Conservation (phyloP, 2,113 vertebrate species). For the Lampris megalopsis region DNA sequence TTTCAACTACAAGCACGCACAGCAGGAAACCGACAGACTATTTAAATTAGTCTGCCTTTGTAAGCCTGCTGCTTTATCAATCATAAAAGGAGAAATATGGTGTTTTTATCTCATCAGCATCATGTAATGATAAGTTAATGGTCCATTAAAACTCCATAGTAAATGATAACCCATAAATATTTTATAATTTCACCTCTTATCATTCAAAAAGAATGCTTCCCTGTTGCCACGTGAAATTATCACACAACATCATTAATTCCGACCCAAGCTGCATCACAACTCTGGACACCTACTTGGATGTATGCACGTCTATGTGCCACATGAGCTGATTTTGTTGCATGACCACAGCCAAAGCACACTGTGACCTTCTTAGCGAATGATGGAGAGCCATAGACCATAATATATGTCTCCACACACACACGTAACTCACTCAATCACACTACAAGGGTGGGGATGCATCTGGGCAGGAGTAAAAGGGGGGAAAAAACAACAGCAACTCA, state of each 20-base stretch:
- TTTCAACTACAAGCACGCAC: slow-evolving; percentile 57
- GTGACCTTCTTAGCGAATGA: slow-evolving; percentile 49
- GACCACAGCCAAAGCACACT: slow-evolving; percentile 12
- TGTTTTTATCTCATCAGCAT: slow-evolving; percentile 35
- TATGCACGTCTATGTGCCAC: neutral
- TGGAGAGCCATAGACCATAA: slow-evolving; percentile 24
- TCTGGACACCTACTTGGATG: slow-evolving; percentile 1
- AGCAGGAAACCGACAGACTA: slow-evolving; percentile 43
- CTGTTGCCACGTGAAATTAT: slow-evolving; percentile 19
- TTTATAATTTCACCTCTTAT: too few species aligned
- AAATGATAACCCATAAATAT: slow-evolving; percentile 23
- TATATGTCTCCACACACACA: slow-evolving; percentile 12
- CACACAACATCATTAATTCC: neutral
- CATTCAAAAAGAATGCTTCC: slow-evolving; percentile 9
- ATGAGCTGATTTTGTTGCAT: slow-evolving; percentile 35
- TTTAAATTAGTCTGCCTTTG: slow-evolving; percentile 60
- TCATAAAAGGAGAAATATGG: slow-evolving; percentile 39
- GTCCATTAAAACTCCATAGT: slow-evolving; percentile 21
- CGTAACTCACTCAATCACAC: slow-evolving; percentile 29
- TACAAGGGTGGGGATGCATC: slow-evolving; percentile 25
- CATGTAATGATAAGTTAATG: slow-evolving; percentile 32
- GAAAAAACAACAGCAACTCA: slow-evolving; percentile 16
- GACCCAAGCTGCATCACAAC: neutral
- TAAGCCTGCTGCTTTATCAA: slow-evolving; percentile 53
- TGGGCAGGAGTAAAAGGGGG: slow-evolving; percentile 17